A percentile compares a stretch with the other conserved stretches of the same genome.
Evolutionary conservation across 2,797 vertebrate species (phyloP).

Genomic region (Amniataba percoides): DNA sequence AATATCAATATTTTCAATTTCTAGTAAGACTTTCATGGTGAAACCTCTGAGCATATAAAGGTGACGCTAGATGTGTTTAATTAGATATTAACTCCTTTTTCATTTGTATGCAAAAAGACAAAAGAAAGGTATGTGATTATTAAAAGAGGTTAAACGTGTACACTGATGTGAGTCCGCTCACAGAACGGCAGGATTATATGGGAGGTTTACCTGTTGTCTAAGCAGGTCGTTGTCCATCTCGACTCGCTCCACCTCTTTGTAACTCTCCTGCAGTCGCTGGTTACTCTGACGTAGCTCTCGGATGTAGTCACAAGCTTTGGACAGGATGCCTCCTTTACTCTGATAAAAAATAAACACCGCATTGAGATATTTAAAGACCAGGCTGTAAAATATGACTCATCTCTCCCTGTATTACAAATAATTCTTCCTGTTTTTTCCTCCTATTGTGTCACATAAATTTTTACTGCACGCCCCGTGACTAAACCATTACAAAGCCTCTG

Average conservation of each 20-base stretch:
- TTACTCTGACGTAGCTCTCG: slow-evolving; percentile 93
- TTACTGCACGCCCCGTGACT: background rate
- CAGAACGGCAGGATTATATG: too few species aligned
- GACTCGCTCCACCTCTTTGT: slow-evolving; percentile 92
- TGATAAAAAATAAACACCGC: slow-evolving; percentile 66
- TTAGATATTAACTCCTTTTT: background rate
- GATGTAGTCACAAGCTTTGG: slow-evolving; percentile 96
- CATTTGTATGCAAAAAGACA: too few species aligned
- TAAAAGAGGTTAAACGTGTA: background rate
- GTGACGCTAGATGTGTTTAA: too few species aligned
- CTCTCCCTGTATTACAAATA: background rate
- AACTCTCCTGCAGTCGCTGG: slow-evolving; percentile 93
- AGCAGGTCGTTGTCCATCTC: slow-evolving; percentile 95
- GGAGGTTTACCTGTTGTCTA: slow-evolving; percentile 88
- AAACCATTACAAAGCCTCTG: background rate
- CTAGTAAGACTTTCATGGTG: background rate
- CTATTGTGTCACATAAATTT: background rate
- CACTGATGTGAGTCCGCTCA: background rate
- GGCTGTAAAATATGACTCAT: background rate
- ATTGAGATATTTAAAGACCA: background rate
- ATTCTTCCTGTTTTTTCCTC: background rate
- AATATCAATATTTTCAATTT: background rate
- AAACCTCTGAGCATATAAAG: too few species aligned
- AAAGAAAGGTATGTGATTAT: background rate
- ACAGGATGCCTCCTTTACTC: slow-evolving; percentile 96